phyloP scores from a whole-genome alignment of 2,797 vertebrate species.

The Triplophysa yarkandensis region DNA sequence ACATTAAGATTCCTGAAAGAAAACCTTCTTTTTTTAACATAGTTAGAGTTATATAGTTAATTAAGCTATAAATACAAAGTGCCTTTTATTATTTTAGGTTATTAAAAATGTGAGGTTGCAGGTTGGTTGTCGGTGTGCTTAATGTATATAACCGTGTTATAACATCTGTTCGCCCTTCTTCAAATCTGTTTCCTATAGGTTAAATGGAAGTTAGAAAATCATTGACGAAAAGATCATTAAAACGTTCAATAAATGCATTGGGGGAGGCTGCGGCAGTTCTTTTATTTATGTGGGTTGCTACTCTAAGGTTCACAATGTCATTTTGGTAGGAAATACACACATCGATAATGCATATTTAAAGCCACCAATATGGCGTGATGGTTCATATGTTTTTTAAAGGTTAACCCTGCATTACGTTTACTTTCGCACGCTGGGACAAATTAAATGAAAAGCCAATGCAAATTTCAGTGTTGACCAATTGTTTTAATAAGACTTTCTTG shows the following conservation, averaged over 20 bases:
- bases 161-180: constrained; percentile 63
- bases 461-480: not conserved
- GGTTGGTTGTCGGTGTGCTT: constrained; percentile 61
- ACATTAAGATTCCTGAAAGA: no score
- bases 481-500: not conserved
- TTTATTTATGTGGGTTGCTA: constrained; percentile 21
- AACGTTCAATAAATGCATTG: not conserved
- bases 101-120: constrained; percentile 70
- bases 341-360: not conserved
- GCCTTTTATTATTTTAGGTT: constrained; percentile 76
- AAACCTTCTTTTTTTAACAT: no score
- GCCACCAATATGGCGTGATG: not conserved
- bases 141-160: constrained; percentile 69
- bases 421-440: not conserved
- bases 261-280: constrained; percentile 21
- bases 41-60: no score
- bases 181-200: constrained; percentile 8
- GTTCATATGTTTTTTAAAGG: not conserved
- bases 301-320: constrained; percentile 16
- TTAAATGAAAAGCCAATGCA: not conserved
- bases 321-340: not conserved
- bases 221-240: constrained; percentile 5
- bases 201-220: constrained; percentile 24
- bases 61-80: constrained; percentile 68
- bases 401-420: not conserved